Percentiles rank a stretch among this genome's conserved stretches.
Conservation (phyloP, 1,140 invertebrate species). For the Diachasma alloeum region DNA sequence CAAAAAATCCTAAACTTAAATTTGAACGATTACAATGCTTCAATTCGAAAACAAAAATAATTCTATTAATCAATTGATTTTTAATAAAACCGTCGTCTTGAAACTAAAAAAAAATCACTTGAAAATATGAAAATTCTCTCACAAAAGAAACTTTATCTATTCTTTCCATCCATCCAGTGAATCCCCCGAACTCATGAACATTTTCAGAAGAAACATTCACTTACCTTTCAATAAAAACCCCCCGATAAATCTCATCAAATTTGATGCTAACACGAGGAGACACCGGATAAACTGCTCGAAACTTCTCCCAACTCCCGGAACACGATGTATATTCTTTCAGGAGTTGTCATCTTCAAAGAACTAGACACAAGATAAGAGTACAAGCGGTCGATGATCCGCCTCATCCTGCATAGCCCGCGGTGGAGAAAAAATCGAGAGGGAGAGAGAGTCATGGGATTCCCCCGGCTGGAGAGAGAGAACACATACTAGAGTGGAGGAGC, state of each 20-base stretch:
- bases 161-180: neutral
- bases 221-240: neutral
- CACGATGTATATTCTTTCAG: slow-evolving; percentile 14
- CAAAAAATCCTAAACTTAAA: too few relatives aligned
- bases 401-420: neutral
- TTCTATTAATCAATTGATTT: too few relatives aligned
- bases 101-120: too few relatives aligned
- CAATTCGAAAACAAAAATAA: too few relatives aligned
- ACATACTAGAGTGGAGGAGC: neutral
- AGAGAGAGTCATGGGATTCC: neutral
- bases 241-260: slow-evolving; percentile 24
- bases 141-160: neutral
- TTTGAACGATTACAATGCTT: too few relatives aligned
- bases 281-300: slow-evolving; percentile 25
- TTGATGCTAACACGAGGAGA: slow-evolving; percentile 16
- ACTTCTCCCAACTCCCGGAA: neutral
- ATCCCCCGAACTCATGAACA: neutral
- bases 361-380: slow-evolving; percentile 25
- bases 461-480: neutral
- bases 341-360: slow-evolving; percentile 22
- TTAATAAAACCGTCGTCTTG: too few relatives aligned
- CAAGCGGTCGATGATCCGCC: slow-evolving; percentile 26
- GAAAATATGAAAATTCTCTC: neutral
- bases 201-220: neutral
- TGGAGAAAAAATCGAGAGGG: slow-evolving; percentile 1